Base-by-base conservation (phyloP, 2,888 invertebrate species). In the Orthosia incerta region DNA sequence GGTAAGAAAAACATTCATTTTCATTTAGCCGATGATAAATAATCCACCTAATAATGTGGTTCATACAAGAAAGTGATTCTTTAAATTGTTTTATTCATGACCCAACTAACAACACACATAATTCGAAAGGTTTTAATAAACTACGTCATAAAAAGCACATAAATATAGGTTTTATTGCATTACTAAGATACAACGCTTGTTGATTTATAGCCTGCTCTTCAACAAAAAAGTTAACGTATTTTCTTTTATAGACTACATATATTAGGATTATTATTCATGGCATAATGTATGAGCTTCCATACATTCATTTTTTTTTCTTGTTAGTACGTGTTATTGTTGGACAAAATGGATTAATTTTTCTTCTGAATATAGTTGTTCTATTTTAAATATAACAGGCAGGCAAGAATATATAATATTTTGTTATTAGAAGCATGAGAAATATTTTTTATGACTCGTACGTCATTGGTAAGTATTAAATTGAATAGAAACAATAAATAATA, bases 211-310 rank as follows among this genome's bases (percentile, higher is more conserved):
- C 39, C 45, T 4, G 45, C 69, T 68, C 61, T 74, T 61, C 72
- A 68, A 72, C 68, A 74, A 77, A 81, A 80, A 71, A 50, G 57
- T 71, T 26, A 55, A 67, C 73, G 20, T 71, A 63, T 77, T 77
- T 80, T 80, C 67, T 83, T 79, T 81, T 79, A 72, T 77, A 74
- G 71, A 76, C 45, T 65, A 74, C 81, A 81, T 83, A 71, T 57
- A 80, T 76, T 70, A 82, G 68, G 59, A 74, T 80, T 79, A 82
- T 80, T 84, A 83, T 77, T 81, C 79, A 72, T 48, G 15, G 45
- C 56, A 69, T 79, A 76, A 82, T 79, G 57, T 75, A 85, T 76
- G 75, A 74, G 62, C 20, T 62, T 59, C 53, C 75, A 76, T 71
- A 74, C 69, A 84, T 81, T 71, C 18, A 67, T 73, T 70, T 71